Base-by-base conservation (phyloP, 2,888 invertebrate species). In the Hermaeophaga mercurialis region DNA sequence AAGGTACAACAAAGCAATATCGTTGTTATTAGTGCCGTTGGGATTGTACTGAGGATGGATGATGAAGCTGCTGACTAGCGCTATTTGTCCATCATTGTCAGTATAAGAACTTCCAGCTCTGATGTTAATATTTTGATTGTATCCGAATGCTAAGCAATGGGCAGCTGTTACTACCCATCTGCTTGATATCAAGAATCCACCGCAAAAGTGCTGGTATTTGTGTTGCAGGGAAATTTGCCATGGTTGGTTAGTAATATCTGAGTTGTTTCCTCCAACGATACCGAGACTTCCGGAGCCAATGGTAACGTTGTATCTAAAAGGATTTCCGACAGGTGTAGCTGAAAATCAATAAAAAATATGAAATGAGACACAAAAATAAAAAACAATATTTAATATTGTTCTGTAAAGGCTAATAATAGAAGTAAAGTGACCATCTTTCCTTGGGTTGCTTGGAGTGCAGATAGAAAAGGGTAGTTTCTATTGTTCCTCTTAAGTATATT, bases 141-240 rank as follows among this genome's bases (percentile, higher is more conserved):
- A 31, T 1, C 31, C 44, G 5, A 22, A 2, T 3, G 15, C 4
- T n/a, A 49, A 6, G 26, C 56, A 56, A 7, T 50, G 56, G 15
- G 49, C 56, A 11, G 56, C 49, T 6, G 56, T 56, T 1, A 45
- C 38, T 2, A 50, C 50, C 56, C 56, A 56, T 4, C n/a, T 50
- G 6, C 14, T 4, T 8, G 56, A 49, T 17, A 56, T 56, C 45
- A 56, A 39, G 7, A 50, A 44, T 12, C 56, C 56, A 12, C 56
- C 49, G n/a, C 56, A 56, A 22, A 39, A 38, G 31, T 50, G 49
- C 1, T n/a, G 6, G 24, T 24, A 7, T 1, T 12, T 1, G n/a
- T 17, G 9, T 24, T 50, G 49, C 6, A 56, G n/a, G 1, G 56
- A 56, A 2, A 56, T 12, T 34, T 50, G 50, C 47, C 41, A 56